Evolutionary conservation across 2,113 vertebrate species (phyloP).

Genomic region (Donacobius atricapilla): DNA sequence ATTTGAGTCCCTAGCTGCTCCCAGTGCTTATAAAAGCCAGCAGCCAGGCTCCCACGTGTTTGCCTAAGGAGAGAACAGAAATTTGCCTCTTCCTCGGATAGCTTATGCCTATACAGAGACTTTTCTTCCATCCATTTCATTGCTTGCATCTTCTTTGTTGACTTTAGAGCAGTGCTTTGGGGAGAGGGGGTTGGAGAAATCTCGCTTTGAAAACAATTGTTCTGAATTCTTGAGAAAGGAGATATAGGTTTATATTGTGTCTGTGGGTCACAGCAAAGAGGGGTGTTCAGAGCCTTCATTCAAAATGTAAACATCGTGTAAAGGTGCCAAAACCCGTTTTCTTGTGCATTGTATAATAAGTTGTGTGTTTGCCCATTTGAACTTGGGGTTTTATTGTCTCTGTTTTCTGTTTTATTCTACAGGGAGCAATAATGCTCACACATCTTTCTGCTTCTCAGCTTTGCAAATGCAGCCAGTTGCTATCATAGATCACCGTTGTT

Average conservation of each 20-base stretch:
- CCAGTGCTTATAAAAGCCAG: slow-evolving; percentile 34
- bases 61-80: slow-evolving; percentile 32
- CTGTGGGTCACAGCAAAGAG: background rate
- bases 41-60: slow-evolving; percentile 36
- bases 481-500: background rate
- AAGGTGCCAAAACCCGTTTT: background rate
- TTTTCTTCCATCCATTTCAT: background rate
- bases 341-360: background rate
- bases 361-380: background rate
- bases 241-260: background rate
- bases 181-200: background rate
- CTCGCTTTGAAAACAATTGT: background rate
- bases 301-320: background rate
- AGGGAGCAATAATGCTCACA: background rate
- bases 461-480: background rate
- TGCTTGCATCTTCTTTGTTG: background rate
- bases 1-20: slow-evolving; percentile 59
- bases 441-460: slow-evolving; percentile 30
- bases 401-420: background rate
- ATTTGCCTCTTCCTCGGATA: background rate
- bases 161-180: background rate
- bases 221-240: background rate
- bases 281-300: background rate
- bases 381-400: background rate
- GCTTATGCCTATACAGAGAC: background rate